Evolutionary conservation across 2,888 invertebrate genomes (phyloP), one percentile per base, ranked within the genome.

Genomic region (Meiosimyza decipiens): DNA sequence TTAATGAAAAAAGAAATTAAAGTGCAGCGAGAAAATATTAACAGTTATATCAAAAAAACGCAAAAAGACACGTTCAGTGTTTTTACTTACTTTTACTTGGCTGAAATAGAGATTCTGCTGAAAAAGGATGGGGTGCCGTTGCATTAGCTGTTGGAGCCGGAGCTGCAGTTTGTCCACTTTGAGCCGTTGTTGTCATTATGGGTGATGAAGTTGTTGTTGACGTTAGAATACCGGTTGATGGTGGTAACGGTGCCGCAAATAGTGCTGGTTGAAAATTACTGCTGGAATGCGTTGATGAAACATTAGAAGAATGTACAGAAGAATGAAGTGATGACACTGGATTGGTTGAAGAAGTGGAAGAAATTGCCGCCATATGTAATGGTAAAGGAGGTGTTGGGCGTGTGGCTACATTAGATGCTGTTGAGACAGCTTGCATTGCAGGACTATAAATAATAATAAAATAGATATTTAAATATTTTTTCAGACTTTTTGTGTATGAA

Each of bases 51-150:
- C 40, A 40, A 40, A 9, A 40, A 40, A 7, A 69, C 50, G 49
- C 51, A 3, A 4, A 28, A 28, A 28, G 28, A 4, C 28, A 28
- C 28, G 28, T 28, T 28, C 28, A 4, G 28, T 28, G 2, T 28
- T 47, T 55, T 40, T 50, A 78, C 78, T 83, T 83, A 83, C 83
- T 90, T 92, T 93, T 89, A 91, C 93, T 95, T 79, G 94, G 91
- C 89, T 95, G 94, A 86, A 95, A 95, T 77, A 95, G 90, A 81
- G 94, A 95, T 86, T 95, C 95, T 9, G 95, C 95, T 13, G 95
- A 94, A 88, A 95, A 95, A 1, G 95, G 95, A 87, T 93, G 94
- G 11, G 94, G 93, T 83, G 94, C 93, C 70, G 91, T 88, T 75
- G 89, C 88, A 71, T 80, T 78, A 50, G 77, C 72, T 49, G 79